Conservation (phyloP, 1,140 invertebrate species). For the Bombus huntii region DNA sequence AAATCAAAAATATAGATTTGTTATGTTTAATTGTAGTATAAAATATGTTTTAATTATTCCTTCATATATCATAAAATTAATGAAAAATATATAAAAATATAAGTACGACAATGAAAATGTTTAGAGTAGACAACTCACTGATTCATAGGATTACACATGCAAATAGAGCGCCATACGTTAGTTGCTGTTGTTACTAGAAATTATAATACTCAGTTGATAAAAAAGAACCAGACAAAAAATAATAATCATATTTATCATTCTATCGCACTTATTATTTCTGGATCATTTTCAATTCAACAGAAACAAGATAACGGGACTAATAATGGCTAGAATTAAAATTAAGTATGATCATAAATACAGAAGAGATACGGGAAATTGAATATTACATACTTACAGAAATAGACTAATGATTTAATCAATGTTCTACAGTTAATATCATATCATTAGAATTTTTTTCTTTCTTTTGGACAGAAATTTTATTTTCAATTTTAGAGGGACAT, state of each 20-base stretch:
- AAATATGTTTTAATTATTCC: background rate
- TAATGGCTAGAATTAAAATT: no score
- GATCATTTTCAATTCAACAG: no score
- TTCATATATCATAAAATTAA: background rate
- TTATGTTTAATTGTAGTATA: background rate
- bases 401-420: no score
- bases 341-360: no score
- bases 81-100: conserved; percentile 7
- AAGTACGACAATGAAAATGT: conserved; percentile 15
- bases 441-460: no score
- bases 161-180: conserved; percentile 6
- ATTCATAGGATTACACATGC: background rate
- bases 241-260: conserved; percentile 19
- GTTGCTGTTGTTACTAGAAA: background rate
- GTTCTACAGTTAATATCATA: no score
- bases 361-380: no score
- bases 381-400: no score
- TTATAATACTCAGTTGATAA: conserved; percentile 41
- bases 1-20: background rate
- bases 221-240: conserved; percentile 20
- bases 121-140: conserved; percentile 15
- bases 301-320: background rate
- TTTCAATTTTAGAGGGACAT: no score
- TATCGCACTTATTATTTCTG: background rate
- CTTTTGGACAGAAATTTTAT: no score